Base-by-base conservation (phyloP, 2,113 vertebrate species). In the Athene noctua region DNA sequence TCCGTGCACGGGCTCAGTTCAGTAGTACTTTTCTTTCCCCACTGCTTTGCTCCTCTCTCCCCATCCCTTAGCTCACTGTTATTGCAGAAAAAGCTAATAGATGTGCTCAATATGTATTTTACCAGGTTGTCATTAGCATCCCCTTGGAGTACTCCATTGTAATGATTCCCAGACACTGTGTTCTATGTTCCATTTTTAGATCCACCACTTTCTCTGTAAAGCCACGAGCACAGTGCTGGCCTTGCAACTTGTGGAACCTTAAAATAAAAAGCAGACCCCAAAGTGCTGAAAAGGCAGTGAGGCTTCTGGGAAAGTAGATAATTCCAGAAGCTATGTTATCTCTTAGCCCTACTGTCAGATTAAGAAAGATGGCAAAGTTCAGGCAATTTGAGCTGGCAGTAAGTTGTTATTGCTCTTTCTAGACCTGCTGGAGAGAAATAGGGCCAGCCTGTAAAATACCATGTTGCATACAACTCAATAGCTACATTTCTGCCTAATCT, bases 131-230 rank as follows among this genome's bases (percentile, higher is more conserved):
- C 88, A 55, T 86, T 61, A 88, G 62, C 40, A 38, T 87, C 86
- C 84, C 68, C 92, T 36, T 54, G 38, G 74, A 12, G 5, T 7
- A 15, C 72, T 96, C 81, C 15, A 63, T 66, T 62, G 21, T 87
- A 96, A 93, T 9, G 78, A 86, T 91, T 94, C 91, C 93, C 59
- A 86, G 84, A 65, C 86, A 58, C 22, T 25, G 30, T 40, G 63
- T 36, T 63, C 25, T 12, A 3, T 13, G 27, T 78, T 97, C 89
- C 85, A 77, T 83, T 92, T 86, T 97, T 75, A 97, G 92, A 78
- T 12, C 27, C 68, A 86, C 23, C 38, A 20, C 67, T 46, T 79
- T 93, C 75, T 38, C 47, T 49, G 23, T 26, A 87, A 83, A 86
- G 68, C 78, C 78, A 32, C 4, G 51, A 94, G 68, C 3, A 5